A percentile compares a stretch with the other conserved stretches of the same genome.
These are phyloP conservation scores for Itoplectis maculator DNA, from an alignment of 2,888 invertebrate species.

Conservation along the genomic window DNA sequence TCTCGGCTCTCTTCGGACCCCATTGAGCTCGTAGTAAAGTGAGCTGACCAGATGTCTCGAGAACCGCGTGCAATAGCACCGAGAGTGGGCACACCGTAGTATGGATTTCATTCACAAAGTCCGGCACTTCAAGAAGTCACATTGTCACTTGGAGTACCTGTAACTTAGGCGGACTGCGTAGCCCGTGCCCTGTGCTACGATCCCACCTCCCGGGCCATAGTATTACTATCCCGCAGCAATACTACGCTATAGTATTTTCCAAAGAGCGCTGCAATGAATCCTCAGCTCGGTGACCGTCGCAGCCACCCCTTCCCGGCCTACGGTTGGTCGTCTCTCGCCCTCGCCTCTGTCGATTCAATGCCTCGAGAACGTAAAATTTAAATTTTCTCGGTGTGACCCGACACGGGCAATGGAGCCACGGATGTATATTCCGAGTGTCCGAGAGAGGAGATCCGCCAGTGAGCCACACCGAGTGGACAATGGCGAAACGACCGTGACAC, in stretches of 20 bases:
- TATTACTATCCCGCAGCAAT: conserved; percentile 57
- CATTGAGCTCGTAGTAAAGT: conserved; percentile 78
- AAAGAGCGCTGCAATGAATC: conserved; percentile 54
- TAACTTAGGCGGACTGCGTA: conserved; percentile 77
- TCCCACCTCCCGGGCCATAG: conserved; percentile 32
- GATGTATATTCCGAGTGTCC: conserved; percentile 48
- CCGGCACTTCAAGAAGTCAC: conserved; percentile 71
- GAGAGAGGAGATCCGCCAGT: conserved; percentile 3
- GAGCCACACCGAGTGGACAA: conserved; percentile 54
- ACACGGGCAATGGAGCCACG: conserved; percentile 9
- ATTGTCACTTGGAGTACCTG: conserved; percentile 81
- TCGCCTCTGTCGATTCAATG: too few species aligned
- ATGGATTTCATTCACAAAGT: conserved; percentile 80
- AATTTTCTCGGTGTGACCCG: conserved; percentile 75
- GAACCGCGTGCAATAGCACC: conserved; percentile 24
- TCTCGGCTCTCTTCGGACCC: conserved; percentile 70
- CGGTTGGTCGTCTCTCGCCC: conserved; percentile 26
- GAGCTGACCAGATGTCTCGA: conserved; percentile 78
- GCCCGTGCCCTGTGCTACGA: conserved; percentile 54
- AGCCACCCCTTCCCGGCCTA: conserved; percentile 14
- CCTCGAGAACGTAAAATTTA: conserved; percentile 78
- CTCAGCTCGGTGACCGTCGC: conserved; percentile 14
- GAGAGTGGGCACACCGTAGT: conserved; percentile 70
- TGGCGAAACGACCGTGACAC: conserved; percentile 64
- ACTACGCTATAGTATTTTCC: conserved; percentile 31